phyloP scores from a whole-genome alignment of 2,113 vertebrate species.

The Vulpes ferrilata region DNA sequence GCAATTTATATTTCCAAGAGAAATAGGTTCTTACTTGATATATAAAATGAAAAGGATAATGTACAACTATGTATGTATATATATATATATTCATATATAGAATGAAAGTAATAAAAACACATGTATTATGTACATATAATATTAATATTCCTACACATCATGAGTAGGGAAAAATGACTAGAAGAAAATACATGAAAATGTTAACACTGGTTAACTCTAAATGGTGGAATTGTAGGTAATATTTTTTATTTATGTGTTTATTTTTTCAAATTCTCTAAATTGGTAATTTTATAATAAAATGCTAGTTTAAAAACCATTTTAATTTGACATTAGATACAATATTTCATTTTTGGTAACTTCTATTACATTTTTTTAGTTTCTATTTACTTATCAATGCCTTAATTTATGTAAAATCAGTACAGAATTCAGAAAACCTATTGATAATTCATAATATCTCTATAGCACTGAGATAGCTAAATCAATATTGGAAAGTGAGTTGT shows the following conservation, averaged over 20 bases:
- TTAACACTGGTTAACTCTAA: neutral
- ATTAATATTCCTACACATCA: neutral
- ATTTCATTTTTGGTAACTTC: neutral
- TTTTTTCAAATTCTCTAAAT: neutral
- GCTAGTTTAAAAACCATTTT: neutral
- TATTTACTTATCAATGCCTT: neutral
- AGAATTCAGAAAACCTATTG: neutral
- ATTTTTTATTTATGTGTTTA: neutral
- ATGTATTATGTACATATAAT: neutral
- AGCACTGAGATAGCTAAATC: neutral
- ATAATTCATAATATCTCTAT: slow-evolving; percentile 37
- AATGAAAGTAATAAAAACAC: slow-evolving; percentile 1
- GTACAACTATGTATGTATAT: neutral
- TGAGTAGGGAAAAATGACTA: neutral
- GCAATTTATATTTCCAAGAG: slow-evolving; percentile 25
- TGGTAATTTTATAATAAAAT: slow-evolving; percentile 1
- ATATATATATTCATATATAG: neutral
- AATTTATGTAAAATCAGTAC: neutral
- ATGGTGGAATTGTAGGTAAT: neutral
- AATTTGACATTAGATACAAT: neutral
- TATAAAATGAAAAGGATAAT: neutral
- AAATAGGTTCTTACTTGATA: neutral
- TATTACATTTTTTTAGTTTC: slow-evolving; percentile 25
- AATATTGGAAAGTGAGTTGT: neutral
- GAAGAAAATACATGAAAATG: neutral